Evolutionary conservation across 2,113 vertebrate species (phyloP), one percentile per base, ranked within the genome.

Genomic region (Ancistrus triradiatus): DNA sequence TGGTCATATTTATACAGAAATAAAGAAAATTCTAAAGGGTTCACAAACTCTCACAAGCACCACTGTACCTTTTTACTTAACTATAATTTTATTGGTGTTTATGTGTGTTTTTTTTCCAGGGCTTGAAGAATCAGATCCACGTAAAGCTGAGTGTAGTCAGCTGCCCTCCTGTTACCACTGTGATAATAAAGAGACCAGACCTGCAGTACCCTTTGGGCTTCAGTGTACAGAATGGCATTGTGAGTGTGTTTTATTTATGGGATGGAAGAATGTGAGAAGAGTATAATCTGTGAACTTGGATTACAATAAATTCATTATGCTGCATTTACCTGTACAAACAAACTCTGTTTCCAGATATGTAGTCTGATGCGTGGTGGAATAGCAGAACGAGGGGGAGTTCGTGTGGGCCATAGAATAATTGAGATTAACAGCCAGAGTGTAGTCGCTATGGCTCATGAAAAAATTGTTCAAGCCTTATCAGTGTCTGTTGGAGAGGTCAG

Each of bases 401-500:
- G 96, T 1, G 96, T 99, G 0, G 96, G 96, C 46, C 96, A 99
- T 66, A 89, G 96, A 13, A 99, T 98, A 58, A 99, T 99, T 18
- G 96, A 99, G 81, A 97, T 99, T 83, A 99, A 98, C 0, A 92
- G 95, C 63, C 96, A 98, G 85, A 99, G 96, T 0, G 95, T 99
- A 7, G 96, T 99, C 68, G 96, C 95, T 22, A 99, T 96, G 2
- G 91, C 95, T 13, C 96, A 98, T 0, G 96, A 98, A 86, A 99
- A 97, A 90, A 98, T 99, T 14, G 95, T 99, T 14, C 95, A 98
- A 68, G 95, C 94, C 11, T 48, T 99, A 78, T 99, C 96, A 8
- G 93, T 95, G 70, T 98, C 96, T 0, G 95, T 98, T 25, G 95
- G 96, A 74, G 96, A 99, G 94, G 96, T 98, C 86, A 84, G 88